Base-by-base conservation (phyloP, 2,888 invertebrate genomes). In the Parnassius smintheus region DNA sequence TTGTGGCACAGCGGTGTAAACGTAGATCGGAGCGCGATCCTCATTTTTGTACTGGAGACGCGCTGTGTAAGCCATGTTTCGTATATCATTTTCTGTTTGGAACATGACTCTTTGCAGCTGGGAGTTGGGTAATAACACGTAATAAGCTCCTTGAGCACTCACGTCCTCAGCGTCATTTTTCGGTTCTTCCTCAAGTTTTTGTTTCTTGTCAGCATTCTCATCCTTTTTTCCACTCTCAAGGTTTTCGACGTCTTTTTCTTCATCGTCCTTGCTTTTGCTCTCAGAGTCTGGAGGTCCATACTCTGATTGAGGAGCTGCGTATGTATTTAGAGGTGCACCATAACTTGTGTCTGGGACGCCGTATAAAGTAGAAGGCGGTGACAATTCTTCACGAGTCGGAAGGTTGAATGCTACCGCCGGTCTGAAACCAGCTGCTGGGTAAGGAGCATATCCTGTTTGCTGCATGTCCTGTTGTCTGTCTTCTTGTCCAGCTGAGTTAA, bases 61-160 rank as follows among this genome's bases (percentile, higher is more conserved):
- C 10, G 94, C 94, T 49, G 93, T 93, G 74, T 94, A 94, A 22
- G 93, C 94, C 94, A 94, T 94, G 61, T 94, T 94, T 78, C 74
- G 79, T 7, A 85, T 41, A 51, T 91, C 91, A 54, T 90, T 89
- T 65, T 88, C 83, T 0, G 94, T 94, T 65, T 92, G 86, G 82
- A 93, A 95, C 70, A 91, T 92, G 12, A 95, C 93, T 63, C 93
- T 90, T 72, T 95, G 95, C 2, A 95, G 86, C 68, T 94, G 91
- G 2, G 94, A 93, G 65, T 88, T 92, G 2, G 94, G 94, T 66
- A 95, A 86, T 49, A 94, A 92, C 9, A 95, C 90, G 77, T 94
- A 95, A 78, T 95, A 95, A 42, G 93, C 92, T 8, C 94, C 94
- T 70, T 86, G 82, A 56, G 80, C 73, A 65, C 78, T 86, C 25